Evolutionary conservation across 1,140 invertebrate species (phyloP).

Genomic region (Drosophila serrata): DNA sequence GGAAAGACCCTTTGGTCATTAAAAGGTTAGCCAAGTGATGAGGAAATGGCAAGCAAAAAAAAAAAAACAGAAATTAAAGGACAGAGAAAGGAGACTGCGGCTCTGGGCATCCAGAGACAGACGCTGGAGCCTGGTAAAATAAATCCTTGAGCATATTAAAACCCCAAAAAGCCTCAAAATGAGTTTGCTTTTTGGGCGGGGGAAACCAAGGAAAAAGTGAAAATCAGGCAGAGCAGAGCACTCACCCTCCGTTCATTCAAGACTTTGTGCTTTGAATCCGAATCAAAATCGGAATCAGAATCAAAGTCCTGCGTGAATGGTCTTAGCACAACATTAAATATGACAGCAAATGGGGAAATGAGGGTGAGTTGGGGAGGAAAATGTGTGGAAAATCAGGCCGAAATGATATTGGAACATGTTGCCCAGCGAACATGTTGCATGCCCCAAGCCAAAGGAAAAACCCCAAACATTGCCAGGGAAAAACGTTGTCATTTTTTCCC

Average conservation of each 20-base stretch:
- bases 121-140: constrained; percentile 19
- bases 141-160: constrained; percentile 65
- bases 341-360: constrained; percentile 16
- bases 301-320: constrained; percentile 41
- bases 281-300: constrained; percentile 44
- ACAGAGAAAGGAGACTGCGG: background rate
- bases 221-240: constrained; percentile 39
- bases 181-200: constrained; percentile 27
- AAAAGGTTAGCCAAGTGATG: constrained; percentile 12
- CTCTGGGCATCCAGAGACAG: background rate
- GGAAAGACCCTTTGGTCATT: background rate
- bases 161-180: constrained; percentile 49
- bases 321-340: constrained; percentile 44
- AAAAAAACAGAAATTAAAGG: background rate
- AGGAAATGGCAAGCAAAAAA: background rate
- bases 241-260: constrained; percentile 6
- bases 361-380: background rate
- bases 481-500: background rate
- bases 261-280: constrained; percentile 20
- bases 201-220: constrained; percentile 36
- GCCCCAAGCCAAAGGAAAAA: background rate
- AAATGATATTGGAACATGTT: constrained; percentile 12
- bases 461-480: background rate
- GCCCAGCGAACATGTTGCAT: background rate
- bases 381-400: background rate